Evolutionary conservation across 2,113 vertebrate genomes (phyloP).

Genomic region (Deroptyus accipitrinus): DNA sequence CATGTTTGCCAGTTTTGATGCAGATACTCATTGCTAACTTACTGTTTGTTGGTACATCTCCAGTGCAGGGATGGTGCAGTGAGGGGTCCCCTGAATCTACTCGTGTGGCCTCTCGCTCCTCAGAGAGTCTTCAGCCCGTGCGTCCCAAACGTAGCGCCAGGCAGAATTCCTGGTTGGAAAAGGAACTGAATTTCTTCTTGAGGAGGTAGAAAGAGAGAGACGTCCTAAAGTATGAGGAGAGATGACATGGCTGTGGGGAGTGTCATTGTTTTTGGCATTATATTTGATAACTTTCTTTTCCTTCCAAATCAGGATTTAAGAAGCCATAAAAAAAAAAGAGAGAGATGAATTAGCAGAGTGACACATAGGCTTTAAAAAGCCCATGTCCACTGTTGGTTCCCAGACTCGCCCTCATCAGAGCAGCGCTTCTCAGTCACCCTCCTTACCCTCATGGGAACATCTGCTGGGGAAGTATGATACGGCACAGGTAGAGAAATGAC

Average conservation of each 20-base stretch:
- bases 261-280: neutral
- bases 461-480: neutral
- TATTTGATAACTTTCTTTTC: constrained; percentile 18
- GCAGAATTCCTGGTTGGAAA: neutral
- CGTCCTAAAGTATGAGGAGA: neutral
- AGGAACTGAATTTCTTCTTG: neutral
- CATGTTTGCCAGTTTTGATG: neutral
- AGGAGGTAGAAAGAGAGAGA: neutral
- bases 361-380: neutral
- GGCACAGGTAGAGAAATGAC: neutral
- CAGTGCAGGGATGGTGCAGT: neutral
- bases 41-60: neutral
- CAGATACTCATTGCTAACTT: neutral
- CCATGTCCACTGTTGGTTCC: neutral
- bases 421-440: neutral
- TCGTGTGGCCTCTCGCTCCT: neutral
- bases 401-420: neutral
- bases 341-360: neutral
- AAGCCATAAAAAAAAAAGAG: neutral
- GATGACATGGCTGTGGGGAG: neutral
- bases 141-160: accelerated
- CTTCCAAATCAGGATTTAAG: constrained; percentile 23
- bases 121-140: neutral
- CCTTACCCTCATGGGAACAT: neutral
- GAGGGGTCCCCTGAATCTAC: neutral